Conservation (phyloP, 2,113 vertebrate genomes). For the Catharus bicknelli region DNA sequence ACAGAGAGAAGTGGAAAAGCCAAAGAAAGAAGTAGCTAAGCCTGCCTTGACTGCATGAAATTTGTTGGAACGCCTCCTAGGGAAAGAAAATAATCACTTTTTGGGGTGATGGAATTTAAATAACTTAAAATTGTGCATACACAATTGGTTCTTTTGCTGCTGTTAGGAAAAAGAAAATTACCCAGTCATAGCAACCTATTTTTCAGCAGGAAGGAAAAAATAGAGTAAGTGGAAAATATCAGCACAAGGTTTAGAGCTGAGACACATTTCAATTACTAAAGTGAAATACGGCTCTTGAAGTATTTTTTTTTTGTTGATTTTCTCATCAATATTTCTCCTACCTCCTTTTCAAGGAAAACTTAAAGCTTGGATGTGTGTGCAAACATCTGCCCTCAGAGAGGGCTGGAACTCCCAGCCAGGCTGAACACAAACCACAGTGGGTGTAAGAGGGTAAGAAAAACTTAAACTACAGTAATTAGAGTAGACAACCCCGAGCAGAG, state of each 20-base stretch:
- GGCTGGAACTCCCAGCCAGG: neutral
- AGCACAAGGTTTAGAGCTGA: neutral
- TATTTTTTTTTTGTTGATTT: neutral
- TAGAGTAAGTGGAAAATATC: slow-evolving; percentile 14
- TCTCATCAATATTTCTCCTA: neutral
- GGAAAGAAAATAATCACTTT: slow-evolving; percentile 67
- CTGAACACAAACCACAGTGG: neutral
- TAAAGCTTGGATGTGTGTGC: neutral
- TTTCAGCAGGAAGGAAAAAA: neutral
- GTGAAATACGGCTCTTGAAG: neutral
- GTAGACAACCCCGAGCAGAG: neutral
- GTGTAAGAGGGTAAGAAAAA: neutral
- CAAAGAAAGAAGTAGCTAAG: slow-evolving; percentile 59
- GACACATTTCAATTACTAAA: slow-evolving; percentile 9
- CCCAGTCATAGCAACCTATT: slow-evolving; percentile 15
- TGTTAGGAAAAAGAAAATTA: slow-evolving; percentile 47
- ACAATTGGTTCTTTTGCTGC: slow-evolving; percentile 50
- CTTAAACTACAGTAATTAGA: neutral
- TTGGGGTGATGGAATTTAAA: slow-evolving; percentile 69
- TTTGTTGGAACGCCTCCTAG: slow-evolving; percentile 53
- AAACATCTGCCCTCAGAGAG: neutral
- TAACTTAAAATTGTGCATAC: slow-evolving; percentile 65
- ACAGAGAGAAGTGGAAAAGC: slow-evolving; percentile 61
- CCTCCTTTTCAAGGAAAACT: neutral
- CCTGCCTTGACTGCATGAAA: slow-evolving; percentile 43